These are phyloP conservation scores for Boulengeromyrus knoepffleri DNA, from an alignment of 2,113 vertebrate species.

Conservation along the genomic window DNA sequence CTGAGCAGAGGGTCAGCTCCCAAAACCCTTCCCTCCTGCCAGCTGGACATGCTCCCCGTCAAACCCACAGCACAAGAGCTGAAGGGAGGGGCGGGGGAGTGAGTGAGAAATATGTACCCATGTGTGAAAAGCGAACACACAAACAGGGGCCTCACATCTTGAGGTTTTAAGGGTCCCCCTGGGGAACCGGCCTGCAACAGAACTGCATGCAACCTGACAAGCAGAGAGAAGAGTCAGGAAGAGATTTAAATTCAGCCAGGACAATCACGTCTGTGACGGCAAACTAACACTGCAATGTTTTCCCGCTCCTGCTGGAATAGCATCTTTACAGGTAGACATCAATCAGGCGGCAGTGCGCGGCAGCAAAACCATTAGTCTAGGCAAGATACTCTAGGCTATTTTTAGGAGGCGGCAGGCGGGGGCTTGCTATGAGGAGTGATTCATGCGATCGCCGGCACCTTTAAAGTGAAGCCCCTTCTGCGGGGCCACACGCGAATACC, in stretches of 20 bases:
- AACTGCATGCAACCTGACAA: not conserved
- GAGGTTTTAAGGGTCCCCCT: not conserved
- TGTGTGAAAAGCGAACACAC: not conserved
- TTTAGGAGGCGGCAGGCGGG: not conserved
- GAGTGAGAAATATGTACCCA: not conserved
- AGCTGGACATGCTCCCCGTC: not conserved
- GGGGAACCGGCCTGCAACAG: not conserved
- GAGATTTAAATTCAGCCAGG: not conserved
- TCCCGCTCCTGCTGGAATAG: not conserved
- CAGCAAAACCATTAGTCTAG: not conserved
- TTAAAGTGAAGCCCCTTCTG: not conserved
- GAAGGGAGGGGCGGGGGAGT: not conserved
- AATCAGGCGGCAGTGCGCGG: not conserved
- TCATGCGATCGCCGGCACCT: not conserved
- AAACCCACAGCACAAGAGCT: not conserved
- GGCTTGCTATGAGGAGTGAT: not conserved
- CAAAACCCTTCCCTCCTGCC: not conserved
- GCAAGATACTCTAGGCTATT: not conserved
- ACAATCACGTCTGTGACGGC: not conserved
- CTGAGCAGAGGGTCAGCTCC: not conserved
- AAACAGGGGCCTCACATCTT: not conserved
- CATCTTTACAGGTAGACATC: not conserved
- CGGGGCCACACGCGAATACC: not conserved
- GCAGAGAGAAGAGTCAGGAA: not conserved
- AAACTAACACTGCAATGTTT: not conserved